Evolutionary conservation across 2,888 invertebrate genomes (phyloP).

Genomic region (Aplocera efformata): DNA sequence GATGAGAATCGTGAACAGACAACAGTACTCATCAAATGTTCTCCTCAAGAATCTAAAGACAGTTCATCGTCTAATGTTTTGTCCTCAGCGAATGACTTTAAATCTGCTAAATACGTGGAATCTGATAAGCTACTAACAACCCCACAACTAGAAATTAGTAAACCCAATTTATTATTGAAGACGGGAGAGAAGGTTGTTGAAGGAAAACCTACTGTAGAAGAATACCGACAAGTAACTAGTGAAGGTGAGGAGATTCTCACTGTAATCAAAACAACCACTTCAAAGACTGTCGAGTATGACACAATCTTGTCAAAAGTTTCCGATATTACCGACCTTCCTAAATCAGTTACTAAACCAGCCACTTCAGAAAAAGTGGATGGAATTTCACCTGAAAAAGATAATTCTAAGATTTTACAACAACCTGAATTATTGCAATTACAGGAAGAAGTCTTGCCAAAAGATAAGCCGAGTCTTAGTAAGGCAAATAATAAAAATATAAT

Average conservation of each 20-base stretch:
- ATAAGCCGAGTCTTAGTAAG: slow-evolving; percentile 1
- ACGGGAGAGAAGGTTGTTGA: slow-evolving; percentile 33
- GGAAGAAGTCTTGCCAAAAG: slow-evolving; percentile 2
- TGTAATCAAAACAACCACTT: slow-evolving; percentile 43
- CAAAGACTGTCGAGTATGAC: slow-evolving; percentile 44
- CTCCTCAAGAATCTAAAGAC: slow-evolving; percentile 2
- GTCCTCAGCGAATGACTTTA: neutral
- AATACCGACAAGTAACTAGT: slow-evolving; percentile 38
- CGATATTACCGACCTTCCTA: slow-evolving; percentile 14
- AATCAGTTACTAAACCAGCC: neutral
- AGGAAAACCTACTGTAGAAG: slow-evolving; percentile 40
- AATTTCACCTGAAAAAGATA: slow-evolving; percentile 1
- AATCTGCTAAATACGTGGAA: neutral
- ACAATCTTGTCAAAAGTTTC: slow-evolving; percentile 25
- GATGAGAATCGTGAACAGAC: slow-evolving; percentile 23
- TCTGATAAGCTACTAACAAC: neutral
- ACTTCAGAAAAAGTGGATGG: slow-evolving; percentile 1
- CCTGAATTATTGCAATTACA: slow-evolving; percentile 1
- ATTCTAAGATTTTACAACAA: slow-evolving; percentile 1
- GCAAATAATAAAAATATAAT: slow-evolving; percentile 1
- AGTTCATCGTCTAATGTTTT: neutral
- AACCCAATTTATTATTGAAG: slow-evolving; percentile 25
- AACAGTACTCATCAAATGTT: slow-evolving; percentile 21
- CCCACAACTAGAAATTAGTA: slow-evolving; percentile 13
- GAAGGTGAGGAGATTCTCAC: slow-evolving; percentile 47